A percentile compares a stretch with the other conserved stretches of the same genome.
phyloP scores from a whole-genome alignment of 2,888 invertebrate genomes.

The Cephus pulcher region DNA sequence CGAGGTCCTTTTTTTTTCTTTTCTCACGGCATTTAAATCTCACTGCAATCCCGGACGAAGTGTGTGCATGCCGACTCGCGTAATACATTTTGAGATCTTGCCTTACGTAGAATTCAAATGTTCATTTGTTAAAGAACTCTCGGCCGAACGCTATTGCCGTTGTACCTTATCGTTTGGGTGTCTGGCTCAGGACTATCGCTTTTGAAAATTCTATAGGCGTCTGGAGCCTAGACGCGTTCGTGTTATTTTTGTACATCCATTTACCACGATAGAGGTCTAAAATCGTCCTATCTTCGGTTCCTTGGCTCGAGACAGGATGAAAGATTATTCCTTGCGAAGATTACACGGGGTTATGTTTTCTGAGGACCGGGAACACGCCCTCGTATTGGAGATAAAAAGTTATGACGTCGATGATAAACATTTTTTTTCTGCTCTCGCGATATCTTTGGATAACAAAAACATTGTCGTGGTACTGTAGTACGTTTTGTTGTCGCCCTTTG shows the following conservation, averaged over 20 bases:
- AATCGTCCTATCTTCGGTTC: background rate
- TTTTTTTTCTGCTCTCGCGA: background rate
- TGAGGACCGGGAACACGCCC: background rate
- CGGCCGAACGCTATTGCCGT: background rate
- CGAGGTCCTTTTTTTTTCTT: background rate
- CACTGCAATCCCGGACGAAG: background rate
- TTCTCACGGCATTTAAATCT: background rate
- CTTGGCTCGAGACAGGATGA: background rate
- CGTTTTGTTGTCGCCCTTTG: background rate
- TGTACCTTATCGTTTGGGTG: background rate
- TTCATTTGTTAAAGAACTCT: background rate
- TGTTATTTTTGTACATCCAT: background rate
- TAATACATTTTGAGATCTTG: background rate
- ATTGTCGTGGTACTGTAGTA: background rate
- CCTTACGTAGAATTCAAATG: background rate
- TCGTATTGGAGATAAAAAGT: background rate
- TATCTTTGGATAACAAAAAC: background rate
- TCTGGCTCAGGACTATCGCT: background rate
- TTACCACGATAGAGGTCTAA: background rate
- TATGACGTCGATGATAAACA: background rate
- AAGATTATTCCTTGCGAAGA: background rate
- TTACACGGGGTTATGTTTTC: background rate
- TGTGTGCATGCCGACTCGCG: background rate
- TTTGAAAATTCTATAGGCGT: background rate
- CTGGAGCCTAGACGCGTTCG: background rate